Conservation (phyloP, 2,888 invertebrate species). For the Alcis repandata region DNA sequence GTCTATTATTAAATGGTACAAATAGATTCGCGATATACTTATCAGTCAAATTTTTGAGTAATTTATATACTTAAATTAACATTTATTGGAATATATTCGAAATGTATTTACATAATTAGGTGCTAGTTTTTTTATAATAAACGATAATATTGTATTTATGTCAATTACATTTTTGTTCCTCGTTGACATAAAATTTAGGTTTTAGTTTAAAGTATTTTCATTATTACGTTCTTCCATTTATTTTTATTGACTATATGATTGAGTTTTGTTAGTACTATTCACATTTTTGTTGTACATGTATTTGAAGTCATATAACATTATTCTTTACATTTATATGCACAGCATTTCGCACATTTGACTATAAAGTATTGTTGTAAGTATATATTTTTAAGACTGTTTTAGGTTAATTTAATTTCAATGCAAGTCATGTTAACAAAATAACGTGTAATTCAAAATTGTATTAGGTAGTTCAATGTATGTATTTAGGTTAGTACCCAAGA, state of each 20-base stretch:
- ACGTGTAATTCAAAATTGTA: conserved; percentile 45
- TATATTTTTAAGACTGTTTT: conserved; percentile 75
- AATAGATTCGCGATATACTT: conserved; percentile 52
- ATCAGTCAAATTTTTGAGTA: conserved; percentile 53
- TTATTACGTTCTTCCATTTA: conserved; percentile 43
- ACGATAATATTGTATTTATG: conserved; percentile 65
- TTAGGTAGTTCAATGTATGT: conserved; percentile 50
- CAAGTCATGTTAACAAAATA: conserved; percentile 56
- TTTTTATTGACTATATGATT: conserved; percentile 54
- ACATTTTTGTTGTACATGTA: conserved; percentile 49
- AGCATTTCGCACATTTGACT: conserved; percentile 67
- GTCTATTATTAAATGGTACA: conserved; percentile 71
- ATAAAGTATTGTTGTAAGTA: conserved; percentile 59
- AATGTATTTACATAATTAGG: conserved; percentile 56
- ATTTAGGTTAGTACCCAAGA: conserved; percentile 22
- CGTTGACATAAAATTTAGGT: conserved; percentile 40
- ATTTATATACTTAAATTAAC: conserved; percentile 22
- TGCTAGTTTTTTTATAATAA: conserved; percentile 62
- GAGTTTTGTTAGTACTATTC: conserved; percentile 50
- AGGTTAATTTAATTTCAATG: conserved; percentile 67
- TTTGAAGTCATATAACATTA: conserved; percentile 49
- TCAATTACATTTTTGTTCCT: conserved; percentile 48
- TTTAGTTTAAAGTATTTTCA: conserved; percentile 41
- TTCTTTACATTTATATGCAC: conserved; percentile 61
- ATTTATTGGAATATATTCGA: conserved; percentile 33